These are phyloP conservation scores for Gallinago stenura DNA, from an alignment of 2,797 vertebrate genomes.

Conservation along the genomic window DNA sequence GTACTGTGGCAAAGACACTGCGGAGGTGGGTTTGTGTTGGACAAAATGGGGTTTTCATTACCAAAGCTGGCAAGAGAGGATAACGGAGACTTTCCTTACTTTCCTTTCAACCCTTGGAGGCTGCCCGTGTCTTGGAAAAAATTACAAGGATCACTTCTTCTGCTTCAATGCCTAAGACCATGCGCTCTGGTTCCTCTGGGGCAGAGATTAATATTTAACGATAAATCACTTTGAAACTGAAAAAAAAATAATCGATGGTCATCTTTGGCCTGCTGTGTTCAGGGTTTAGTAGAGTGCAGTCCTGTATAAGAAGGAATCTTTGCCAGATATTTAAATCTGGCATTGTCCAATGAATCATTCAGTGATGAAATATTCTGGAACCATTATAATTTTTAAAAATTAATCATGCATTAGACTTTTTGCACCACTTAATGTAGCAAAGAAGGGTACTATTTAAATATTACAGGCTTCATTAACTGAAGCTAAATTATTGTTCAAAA, in stretches of 20 bases:
- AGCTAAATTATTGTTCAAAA: constrained; percentile 31
- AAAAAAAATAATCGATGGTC: not conserved
- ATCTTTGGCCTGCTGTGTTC: not conserved
- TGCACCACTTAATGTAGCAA: constrained; percentile 1
- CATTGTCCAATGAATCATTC: constrained; percentile 10
- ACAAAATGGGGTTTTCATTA: not conserved
- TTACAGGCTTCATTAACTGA: constrained; percentile 20
- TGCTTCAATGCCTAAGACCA: not conserved
- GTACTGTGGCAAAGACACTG: rapidly evolving
- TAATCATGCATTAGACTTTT: constrained; percentile 19
- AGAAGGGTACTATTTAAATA: constrained; percentile 9
- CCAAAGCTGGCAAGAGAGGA: not conserved
- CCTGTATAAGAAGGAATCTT: not conserved
- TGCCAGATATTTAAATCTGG: constrained; percentile 9
- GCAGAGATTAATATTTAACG: constrained; percentile 1
- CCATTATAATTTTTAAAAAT: not conserved
- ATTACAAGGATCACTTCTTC: not conserved
- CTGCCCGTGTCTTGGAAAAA: not conserved
- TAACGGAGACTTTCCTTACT: not conserved
- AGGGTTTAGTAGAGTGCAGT: not conserved
- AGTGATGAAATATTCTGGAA: constrained; percentile 30
- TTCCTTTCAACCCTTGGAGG: not conserved
- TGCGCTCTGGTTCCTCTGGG: not conserved
- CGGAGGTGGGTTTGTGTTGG: not conserved
- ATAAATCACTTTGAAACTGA: not conserved